These are phyloP conservation scores for Drosophila ficusphila DNA, from an alignment of 1,140 invertebrate species.

Conservation along the genomic window DNA sequence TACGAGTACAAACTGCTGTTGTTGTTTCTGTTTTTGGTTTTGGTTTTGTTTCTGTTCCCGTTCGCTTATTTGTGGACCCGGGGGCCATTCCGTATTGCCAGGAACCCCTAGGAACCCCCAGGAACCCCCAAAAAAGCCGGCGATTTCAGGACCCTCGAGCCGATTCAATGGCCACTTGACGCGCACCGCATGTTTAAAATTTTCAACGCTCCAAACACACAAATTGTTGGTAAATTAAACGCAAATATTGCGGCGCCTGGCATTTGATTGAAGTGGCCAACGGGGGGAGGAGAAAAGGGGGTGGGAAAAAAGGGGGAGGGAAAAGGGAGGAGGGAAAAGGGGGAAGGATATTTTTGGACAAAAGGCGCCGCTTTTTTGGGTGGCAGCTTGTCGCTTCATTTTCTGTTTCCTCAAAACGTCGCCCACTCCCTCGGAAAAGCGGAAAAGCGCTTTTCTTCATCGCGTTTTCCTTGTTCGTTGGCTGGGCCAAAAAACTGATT, in stretches of 20 bases:
- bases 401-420: conserved; percentile 19
- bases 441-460: conserved; percentile 3
- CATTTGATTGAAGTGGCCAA: conserved; percentile 52
- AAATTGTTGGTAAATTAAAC: conserved; percentile 64
- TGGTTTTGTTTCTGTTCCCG: too few species aligned
- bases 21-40: too few species aligned
- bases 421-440: not conserved
- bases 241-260: conserved; percentile 60
- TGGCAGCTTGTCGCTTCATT: conserved; percentile 53
- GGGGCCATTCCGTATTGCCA: too few species aligned
- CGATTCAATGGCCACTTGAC: conserved; percentile 52
- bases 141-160: conserved; percentile 10
- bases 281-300: not conserved
- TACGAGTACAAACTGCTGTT: conserved; percentile 35
- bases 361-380: conserved; percentile 32
- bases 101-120: too few species aligned
- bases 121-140: not conserved
- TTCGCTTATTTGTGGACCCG: conserved; percentile 7
- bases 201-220: conserved; percentile 55
- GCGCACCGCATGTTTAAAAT: conserved; percentile 59
- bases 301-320: not conserved
- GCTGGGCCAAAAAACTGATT: conserved; percentile 10
- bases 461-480: conserved; percentile 2
- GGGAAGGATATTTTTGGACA: conserved; percentile 23
- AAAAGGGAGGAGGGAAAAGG: not conserved